These are phyloP conservation scores for Melanaphis sacchari DNA, from an alignment of 1,140 invertebrate species.

Conservation along the genomic window DNA sequence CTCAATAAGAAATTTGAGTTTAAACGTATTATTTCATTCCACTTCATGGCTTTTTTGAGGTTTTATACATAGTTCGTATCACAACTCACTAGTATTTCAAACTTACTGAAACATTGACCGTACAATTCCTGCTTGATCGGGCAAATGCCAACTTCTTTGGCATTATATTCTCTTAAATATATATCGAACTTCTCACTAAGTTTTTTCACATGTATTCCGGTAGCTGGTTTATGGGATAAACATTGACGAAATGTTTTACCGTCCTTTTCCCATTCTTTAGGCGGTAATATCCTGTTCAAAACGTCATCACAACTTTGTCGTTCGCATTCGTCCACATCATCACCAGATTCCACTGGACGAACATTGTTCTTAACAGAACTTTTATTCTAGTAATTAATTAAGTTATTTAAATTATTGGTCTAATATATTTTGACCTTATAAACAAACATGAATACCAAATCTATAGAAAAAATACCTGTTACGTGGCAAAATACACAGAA, in stretches of 20 bases:
- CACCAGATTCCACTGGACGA: neutral
- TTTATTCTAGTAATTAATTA: too few species aligned
- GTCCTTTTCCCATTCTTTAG: constrained; percentile 92
- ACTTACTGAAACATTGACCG: constrained; percentile 91
- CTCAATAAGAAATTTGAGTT: neutral
- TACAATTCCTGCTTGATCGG: constrained; percentile 92
- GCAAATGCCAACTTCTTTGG: constrained; percentile 96
- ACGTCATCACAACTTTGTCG: neutral
- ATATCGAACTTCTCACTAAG: constrained; percentile 93
- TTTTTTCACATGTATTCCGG: constrained; percentile 88
- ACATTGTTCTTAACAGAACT: neutral
- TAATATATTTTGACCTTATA: too few species aligned
- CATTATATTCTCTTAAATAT: constrained; percentile 86
- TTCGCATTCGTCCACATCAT: neutral
- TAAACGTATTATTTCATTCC: constrained; percentile 66
- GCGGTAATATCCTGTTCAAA: neutral
- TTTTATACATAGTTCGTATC: constrained; percentile 76
- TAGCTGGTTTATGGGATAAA: constrained; percentile 88
- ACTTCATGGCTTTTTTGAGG: constrained; percentile 92
- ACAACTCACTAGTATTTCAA: constrained; percentile 94
- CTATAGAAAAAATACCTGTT: too few species aligned
- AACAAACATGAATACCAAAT: too few species aligned
- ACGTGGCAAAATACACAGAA: too few species aligned
- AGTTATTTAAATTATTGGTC: too few species aligned
- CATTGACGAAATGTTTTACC: constrained; percentile 85